These are phyloP conservation scores for Nasalis larvatus DNA, from an alignment of 2,113 vertebrate species.

Conservation along the genomic window DNA sequence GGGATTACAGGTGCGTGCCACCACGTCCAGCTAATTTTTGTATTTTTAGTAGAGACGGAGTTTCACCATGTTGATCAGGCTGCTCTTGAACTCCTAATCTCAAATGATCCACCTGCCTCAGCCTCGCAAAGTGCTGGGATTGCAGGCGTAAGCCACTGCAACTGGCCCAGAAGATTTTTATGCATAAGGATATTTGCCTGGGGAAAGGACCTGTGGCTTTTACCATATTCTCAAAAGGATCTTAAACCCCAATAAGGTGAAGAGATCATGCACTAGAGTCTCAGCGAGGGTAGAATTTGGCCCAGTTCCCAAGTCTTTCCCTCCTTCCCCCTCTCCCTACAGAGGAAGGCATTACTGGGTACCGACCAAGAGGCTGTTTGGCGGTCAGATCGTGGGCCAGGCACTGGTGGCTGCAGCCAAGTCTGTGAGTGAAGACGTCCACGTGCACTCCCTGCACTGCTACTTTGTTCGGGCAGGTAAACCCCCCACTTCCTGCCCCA, in stretches of 20 bases:
- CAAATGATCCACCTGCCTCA: no score
- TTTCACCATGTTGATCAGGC: no score
- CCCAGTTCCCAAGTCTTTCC: background rate
- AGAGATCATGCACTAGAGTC: background rate
- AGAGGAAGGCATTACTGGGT: conserved; percentile 96
- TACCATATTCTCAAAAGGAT: background rate
- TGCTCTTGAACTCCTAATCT: no score
- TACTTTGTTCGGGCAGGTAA: conserved; percentile 95
- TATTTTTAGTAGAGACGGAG: no score
- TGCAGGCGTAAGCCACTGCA: no score
- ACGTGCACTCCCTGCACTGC: conserved; percentile 94
- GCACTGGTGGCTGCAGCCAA: conserved; percentile 94
- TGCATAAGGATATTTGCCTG: background rate
- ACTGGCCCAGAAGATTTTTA: no score
- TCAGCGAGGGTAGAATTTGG: background rate
- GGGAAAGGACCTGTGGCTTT: background rate
- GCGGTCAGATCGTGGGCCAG: conserved; percentile 96
- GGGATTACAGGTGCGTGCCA: no score
- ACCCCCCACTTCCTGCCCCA: background rate
- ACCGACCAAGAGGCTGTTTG: conserved; percentile 90
- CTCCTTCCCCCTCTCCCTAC: conserved; percentile 50
- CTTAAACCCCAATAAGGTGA: background rate
- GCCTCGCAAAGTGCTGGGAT: no score
- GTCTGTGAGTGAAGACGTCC: conserved; percentile 88
- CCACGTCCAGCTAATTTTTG: no score